Base-by-base conservation (phyloP, 2,797 vertebrate genomes). In the Vultur gryphus region DNA sequence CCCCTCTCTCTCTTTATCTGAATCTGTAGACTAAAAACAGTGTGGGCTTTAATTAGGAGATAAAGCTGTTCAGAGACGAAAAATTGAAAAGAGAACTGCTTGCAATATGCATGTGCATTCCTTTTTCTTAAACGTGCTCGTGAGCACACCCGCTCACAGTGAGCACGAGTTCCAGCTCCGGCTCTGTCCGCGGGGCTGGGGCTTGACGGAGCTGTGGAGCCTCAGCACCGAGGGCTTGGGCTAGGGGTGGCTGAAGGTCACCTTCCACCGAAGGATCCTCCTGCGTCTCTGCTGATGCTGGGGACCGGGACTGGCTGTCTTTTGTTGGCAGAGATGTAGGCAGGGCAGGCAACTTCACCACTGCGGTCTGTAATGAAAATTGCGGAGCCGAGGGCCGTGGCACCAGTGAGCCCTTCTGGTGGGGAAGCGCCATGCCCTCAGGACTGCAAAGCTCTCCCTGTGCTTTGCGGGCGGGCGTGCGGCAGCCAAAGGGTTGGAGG, bases 391-490 rank as follows among this genome's bases (percentile, higher is more conserved):
- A 58, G 64, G 35, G 15, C 55, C 2, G 2, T 51, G 78, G 46
- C 44, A 69, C 48, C 37, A 17, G 33, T 17, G 28, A 54, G 76
- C 25, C 43, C 28, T 76, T 57, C 44, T 46, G 49, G 11, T 31
- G 67, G 57, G 49, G 62, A 67, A 54, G 37, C 0, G 0, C 25
- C 1, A 0, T 33, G 26, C 26, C 52, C 48, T 67, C 1, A 1
- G 43, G 49, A 28, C 49, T 6, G 7, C 11, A 6, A 9, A 57
- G 37, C 59, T 55, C 39, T 51, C 25, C 37, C 21, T 19, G 21
- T 5, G 4, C 5, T 3, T 29, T 7, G 14, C 0, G 0, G 3
- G 17, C 2, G 4, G 0, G 6, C 1, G 3, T 17, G n/a, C 58
- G 37, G 78, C 48, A 70, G n/a, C 51, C 58, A 6, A 11, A 37